A percentile compares a stretch with the other conserved stretches of the same genome.
These are phyloP conservation scores for Tipula helvola DNA, from an alignment of 2,888 invertebrate genomes.

Conservation along the genomic window DNA sequence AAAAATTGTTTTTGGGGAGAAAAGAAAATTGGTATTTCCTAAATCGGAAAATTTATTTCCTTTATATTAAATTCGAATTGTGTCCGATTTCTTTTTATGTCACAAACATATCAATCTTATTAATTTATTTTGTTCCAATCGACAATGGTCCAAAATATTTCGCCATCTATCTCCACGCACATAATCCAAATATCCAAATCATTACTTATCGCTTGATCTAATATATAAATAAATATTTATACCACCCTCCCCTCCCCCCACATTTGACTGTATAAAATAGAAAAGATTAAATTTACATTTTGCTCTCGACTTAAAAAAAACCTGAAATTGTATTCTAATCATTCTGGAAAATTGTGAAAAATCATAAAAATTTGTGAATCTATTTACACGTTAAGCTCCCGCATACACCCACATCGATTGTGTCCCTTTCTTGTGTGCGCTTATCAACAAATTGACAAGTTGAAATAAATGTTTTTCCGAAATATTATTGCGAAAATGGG, in stretches of 20 bases:
- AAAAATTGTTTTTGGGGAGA: background rate
- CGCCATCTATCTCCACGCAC: background rate
- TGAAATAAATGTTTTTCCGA: background rate
- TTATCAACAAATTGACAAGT: background rate
- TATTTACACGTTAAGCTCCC: background rate
- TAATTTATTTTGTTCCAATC: background rate
- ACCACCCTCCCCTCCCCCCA: background rate
- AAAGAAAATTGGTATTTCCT: background rate
- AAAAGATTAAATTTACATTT: background rate
- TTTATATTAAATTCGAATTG: background rate
- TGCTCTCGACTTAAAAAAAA: background rate
- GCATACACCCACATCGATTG: background rate
- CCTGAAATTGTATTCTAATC: background rate
- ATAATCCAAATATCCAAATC: no score
- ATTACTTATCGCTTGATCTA: background rate
- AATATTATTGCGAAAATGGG: background rate
- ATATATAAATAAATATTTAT: background rate
- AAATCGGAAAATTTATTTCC: background rate
- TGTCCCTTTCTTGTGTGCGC: background rate
- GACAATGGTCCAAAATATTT: background rate
- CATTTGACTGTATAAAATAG: background rate
- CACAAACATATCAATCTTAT: background rate
- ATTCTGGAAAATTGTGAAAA: background rate
- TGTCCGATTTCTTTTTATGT: background rate
- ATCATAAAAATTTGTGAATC: background rate